A percentile compares a stretch with the other conserved stretches of the same genome.
Conservation (phyloP, 2,888 invertebrate species). For the Acrobasis repandana region DNA sequence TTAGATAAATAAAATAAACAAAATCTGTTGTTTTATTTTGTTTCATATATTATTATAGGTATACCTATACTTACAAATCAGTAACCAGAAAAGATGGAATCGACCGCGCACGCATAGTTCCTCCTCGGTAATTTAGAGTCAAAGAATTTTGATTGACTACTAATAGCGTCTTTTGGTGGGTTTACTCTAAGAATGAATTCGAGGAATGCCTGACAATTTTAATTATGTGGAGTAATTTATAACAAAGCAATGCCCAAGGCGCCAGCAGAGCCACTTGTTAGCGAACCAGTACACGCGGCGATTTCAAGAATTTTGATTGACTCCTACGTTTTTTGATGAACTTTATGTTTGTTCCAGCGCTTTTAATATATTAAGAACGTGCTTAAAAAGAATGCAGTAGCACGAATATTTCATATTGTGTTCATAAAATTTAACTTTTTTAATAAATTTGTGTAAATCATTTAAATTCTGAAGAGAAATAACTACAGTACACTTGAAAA, state of each 20-base stretch:
- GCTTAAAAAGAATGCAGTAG: constrained; percentile 6
- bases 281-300: constrained; percentile 5
- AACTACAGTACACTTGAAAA: not conserved
- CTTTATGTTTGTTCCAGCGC: constrained; percentile 7
- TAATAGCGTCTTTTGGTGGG: constrained; percentile 13
- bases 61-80: not conserved
- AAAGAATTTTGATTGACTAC: constrained; percentile 20
- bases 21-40: no score
- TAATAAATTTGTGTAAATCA: not conserved
- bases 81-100: not conserved
- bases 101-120: constrained; percentile 27
- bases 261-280: constrained; percentile 16
- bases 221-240: constrained; percentile 19
- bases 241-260: constrained; percentile 12
- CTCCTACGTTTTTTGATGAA: constrained; percentile 11
- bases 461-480: not conserved
- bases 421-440: not conserved
- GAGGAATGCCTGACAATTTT: constrained; percentile 19
- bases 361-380: constrained; percentile 13
- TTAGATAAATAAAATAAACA: no score
- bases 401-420: not conserved
- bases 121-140: constrained; percentile 20
- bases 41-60: no score
- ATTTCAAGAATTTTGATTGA: constrained; percentile 21
- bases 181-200: constrained; percentile 18